These are phyloP conservation scores for Halictus rubicundus DNA, from an alignment of 1,140 invertebrate species.

Conservation along the genomic window DNA sequence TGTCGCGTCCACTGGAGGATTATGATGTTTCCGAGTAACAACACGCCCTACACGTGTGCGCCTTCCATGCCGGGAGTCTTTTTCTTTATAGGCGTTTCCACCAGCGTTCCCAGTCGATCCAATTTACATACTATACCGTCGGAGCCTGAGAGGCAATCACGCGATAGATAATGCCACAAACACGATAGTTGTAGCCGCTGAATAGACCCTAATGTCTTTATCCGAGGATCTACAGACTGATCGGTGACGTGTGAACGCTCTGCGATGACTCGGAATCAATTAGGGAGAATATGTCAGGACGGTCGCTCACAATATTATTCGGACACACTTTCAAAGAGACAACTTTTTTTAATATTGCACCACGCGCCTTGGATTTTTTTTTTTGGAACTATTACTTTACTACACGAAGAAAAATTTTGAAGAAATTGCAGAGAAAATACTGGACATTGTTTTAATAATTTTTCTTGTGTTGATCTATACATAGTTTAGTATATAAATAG, in stretches of 20 bases:
- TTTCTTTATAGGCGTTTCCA: constrained; percentile 35
- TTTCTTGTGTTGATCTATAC: no score
- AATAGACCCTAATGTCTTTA: not conserved
- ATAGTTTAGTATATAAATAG: no score
- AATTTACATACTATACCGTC: not conserved
- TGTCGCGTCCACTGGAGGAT: constrained; percentile 40
- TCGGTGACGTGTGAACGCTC: not conserved
- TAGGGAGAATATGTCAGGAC: no score
- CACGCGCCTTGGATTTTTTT: no score
- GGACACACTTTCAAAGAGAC: no score
- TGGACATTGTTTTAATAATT: no score
- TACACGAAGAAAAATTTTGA: no score
- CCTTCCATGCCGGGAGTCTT: constrained; percentile 11
- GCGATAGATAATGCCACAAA: not conserved
- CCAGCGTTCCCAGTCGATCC: not conserved
- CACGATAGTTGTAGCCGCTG: not conserved
- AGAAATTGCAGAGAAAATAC: no score
- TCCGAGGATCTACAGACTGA: not conserved
- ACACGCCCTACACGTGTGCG: constrained; percentile 40
- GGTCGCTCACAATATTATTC: no score
- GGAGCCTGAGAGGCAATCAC: not conserved
- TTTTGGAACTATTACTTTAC: no score
- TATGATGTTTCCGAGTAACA: constrained; percentile 69
- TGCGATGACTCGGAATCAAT: no score
- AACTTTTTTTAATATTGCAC: no score